Evolutionary conservation across 2,888 invertebrate genomes (phyloP).

Genomic region (Chelonus formosanus): DNA sequence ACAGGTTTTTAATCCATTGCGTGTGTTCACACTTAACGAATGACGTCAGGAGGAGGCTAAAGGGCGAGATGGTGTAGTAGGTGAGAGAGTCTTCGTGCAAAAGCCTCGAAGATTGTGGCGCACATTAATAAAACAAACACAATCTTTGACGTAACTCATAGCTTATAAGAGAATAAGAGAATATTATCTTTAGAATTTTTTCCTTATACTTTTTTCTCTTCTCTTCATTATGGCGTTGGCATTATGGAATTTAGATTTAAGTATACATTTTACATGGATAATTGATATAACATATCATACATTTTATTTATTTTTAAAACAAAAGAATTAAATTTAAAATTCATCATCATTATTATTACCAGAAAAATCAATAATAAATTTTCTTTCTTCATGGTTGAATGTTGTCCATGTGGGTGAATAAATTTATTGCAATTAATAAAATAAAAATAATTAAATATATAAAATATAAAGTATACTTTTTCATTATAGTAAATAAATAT

Average conservation of each 20-base stretch:
- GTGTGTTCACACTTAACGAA: conserved; percentile 8
- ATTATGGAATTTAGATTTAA: conserved; percentile 5
- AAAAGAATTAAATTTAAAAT: too few species aligned
- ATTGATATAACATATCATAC: neutral
- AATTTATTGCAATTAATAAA: too few species aligned
- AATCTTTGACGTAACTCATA: conserved; percentile 55
- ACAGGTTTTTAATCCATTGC: conserved; percentile 9
- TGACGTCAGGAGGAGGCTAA: conserved; percentile 28
- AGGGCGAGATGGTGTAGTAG: conserved; percentile 22
- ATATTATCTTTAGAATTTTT: neutral
- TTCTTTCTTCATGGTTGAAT: too few species aligned
- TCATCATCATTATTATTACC: too few species aligned
- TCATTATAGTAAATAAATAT: too few species aligned
- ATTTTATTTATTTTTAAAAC: neutral
- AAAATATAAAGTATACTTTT: too few species aligned
- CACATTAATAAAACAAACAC: conserved; percentile 65
- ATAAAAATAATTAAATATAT: too few species aligned
- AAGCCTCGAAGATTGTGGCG: conserved; percentile 52
- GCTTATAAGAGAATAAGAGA: conserved; percentile 1
- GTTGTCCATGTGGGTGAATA: too few species aligned
- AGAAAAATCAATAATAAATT: too few species aligned
- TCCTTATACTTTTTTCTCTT: neutral
- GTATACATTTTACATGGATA: neutral
- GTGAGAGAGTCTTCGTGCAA: conserved; percentile 29
- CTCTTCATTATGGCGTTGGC: neutral